Base-by-base conservation (phyloP, 2,797 vertebrate species). In the Echeneis naucrates region DNA sequence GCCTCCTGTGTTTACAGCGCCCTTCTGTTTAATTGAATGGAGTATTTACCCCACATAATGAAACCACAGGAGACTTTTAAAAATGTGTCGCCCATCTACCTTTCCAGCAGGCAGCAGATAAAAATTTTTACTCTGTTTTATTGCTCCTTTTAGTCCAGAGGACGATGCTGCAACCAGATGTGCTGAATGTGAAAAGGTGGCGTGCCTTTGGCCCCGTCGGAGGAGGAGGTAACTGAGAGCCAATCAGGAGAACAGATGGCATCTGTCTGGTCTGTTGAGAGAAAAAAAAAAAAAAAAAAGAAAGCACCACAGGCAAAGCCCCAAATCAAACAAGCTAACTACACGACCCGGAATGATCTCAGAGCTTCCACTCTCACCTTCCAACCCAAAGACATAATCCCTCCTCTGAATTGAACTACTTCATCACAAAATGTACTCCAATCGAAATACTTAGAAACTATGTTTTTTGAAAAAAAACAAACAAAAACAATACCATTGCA, bases 251-350 rank as follows among this genome's bases (percentile, higher is more conserved):
- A 87, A 72, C 84, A 90, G 82, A 90, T 88, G 81, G 88, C 82
- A 27, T 81, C 83, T 87, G 88, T 79, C 84, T 83, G 80, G 35
- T 81, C 69, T 78, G 84, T 88, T 88, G 79, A 79, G n/a, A n/a
- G n/a, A n/a, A n/a, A n/a, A n/a, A n/a, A n/a, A n/a, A n/a, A n/a
- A n/a, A n/a, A 88, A 87, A 72, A n/a, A n/a, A n/a, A n/a, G 88
- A 87, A 72, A 85, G 66, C 78, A 42, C 87, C 16, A 76, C 83
- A 75, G 85, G 88, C 81, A 10, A 76, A 68, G 78, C 81, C 76
- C 59, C 77, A 62, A 89, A 78, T 78, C 72, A 82, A 76, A 91
- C 85, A 83, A 76, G 72, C 74, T 70, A 24, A 38, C 47, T 16
- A 53, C 64, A 67, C 2, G 37, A 63, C 57, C 70, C 3, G 8